These are phyloP conservation scores for Norana najaformis DNA, from an alignment of 2,888 invertebrate species.

Conservation along the genomic window DNA sequence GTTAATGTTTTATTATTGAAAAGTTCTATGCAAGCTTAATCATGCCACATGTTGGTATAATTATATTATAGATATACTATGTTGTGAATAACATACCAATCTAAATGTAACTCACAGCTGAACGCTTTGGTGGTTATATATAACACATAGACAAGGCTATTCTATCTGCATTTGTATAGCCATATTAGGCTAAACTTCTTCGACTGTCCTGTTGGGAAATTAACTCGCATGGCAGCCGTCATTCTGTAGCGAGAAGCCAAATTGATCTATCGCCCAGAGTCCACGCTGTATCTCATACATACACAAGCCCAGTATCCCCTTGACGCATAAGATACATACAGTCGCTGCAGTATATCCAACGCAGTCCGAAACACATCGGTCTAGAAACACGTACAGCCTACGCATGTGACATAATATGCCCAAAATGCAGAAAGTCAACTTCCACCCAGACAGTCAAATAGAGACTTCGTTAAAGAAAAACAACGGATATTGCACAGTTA, in stretches of 20 bases:
- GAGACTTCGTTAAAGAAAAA: background rate
- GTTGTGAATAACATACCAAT: no score
- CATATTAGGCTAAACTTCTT: background rate
- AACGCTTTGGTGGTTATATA: no score
- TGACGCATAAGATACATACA: background rate
- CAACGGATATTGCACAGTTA: background rate
- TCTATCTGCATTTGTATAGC: background rate
- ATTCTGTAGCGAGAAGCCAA: background rate
- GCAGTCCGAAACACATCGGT: background rate
- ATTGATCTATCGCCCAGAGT: background rate
- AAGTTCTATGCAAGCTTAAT: no score
- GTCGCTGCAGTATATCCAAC: background rate
- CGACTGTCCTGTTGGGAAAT: slow-evolving; percentile 5
- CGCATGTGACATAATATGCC: background rate
- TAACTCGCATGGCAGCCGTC: background rate
- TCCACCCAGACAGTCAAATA: background rate
- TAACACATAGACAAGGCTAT: background rate
- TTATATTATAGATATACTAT: no score
- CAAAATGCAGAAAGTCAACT: background rate
- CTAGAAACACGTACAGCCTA: background rate
- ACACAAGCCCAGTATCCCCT: slow-evolving; percentile 1
- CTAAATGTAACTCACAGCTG: background rate
- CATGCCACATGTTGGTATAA: no score
- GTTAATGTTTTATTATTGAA: no score
- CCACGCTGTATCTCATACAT: background rate